phyloP scores from a whole-genome alignment of 2,888 invertebrate genomes.

The Volucella zonaria region DNA sequence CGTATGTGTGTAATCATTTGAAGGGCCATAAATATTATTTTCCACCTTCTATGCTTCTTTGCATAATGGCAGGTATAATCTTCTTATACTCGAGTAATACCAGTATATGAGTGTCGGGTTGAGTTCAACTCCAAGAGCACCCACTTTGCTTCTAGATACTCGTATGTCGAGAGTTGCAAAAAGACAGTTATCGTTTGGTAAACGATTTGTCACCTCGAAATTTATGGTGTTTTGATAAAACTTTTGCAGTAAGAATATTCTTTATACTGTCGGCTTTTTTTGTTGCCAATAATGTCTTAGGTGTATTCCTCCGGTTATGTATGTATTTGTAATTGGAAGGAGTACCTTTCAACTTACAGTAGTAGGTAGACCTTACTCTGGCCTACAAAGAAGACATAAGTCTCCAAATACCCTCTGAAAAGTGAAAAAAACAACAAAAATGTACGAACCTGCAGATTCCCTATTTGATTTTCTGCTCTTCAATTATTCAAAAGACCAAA shows the following conservation, averaged over 20 bases:
- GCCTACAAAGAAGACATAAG: too few species aligned
- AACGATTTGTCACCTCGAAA: constrained; percentile 71
- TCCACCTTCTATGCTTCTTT: constrained; percentile 45
- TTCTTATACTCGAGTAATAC: constrained; percentile 21
- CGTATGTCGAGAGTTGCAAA: constrained; percentile 51
- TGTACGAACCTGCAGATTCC: too few species aligned
- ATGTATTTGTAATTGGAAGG: too few species aligned
- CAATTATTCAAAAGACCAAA: too few species aligned
- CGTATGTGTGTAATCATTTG: constrained; percentile 69
- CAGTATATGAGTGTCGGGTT: constrained; percentile 10
- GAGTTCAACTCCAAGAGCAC: constrained; percentile 17
- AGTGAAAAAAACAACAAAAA: too few species aligned
- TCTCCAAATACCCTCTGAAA: too few species aligned
- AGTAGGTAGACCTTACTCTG: too few species aligned
- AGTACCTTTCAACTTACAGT: too few species aligned
- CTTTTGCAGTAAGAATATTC: constrained; percentile 61
- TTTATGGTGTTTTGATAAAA: constrained; percentile 71
- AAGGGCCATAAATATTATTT: constrained; percentile 72
- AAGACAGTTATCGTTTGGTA: constrained; percentile 66
- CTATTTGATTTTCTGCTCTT: too few species aligned
- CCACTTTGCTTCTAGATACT: neutral
- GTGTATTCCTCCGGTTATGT: too few species aligned
- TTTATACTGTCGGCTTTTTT: neutral
- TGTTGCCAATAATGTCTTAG: too few species aligned
- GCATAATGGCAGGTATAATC: constrained; percentile 57